These are phyloP conservation scores for Agrypnus murinus DNA, from an alignment of 2,888 invertebrate genomes.

Conservation along the genomic window DNA sequence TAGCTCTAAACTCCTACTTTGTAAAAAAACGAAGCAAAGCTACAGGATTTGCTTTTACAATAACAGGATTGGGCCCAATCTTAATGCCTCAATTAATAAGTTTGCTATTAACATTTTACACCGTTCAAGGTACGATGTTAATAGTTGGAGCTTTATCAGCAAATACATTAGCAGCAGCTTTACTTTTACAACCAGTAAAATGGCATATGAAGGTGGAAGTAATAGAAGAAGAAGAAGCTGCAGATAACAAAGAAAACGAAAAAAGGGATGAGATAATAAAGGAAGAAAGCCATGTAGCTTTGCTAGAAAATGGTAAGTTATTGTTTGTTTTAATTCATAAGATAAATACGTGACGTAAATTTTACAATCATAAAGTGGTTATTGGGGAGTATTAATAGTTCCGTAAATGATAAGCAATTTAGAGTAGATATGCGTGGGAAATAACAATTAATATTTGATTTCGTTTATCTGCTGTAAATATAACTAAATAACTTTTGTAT, in stretches of 20 bases:
- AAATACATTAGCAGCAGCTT: conserved; percentile 76
- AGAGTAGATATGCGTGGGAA: too few species aligned
- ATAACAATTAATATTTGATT: too few species aligned
- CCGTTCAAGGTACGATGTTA: conserved; percentile 77
- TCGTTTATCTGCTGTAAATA: too few species aligned
- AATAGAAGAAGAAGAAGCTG: conserved; percentile 21
- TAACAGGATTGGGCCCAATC: conserved; percentile 79
- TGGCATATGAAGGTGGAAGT: conserved; percentile 74
- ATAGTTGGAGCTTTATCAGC: conserved; percentile 77
- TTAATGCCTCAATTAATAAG: conserved; percentile 78
- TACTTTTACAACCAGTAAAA: conserved; percentile 79
- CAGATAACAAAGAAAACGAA: conserved; percentile 47
- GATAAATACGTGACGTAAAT: too few species aligned
- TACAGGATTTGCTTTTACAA: conserved; percentile 77
- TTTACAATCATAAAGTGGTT: too few species aligned
- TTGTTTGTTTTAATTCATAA: too few species aligned
- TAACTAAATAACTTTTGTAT: too few species aligned
- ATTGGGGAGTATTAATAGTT: too few species aligned
- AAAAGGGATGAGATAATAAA: conserved; percentile 4
- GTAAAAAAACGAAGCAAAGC: conserved; percentile 76
- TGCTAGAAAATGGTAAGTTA: conserved; percentile 19
- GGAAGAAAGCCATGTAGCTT: neutral
- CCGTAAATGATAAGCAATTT: too few species aligned
- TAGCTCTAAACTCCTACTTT: conserved; percentile 81
- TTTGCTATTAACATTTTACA: conserved; percentile 74